phyloP scores from a whole-genome alignment of 1,140 invertebrate genomes.

The Drosophila kurseongensis region DNA sequence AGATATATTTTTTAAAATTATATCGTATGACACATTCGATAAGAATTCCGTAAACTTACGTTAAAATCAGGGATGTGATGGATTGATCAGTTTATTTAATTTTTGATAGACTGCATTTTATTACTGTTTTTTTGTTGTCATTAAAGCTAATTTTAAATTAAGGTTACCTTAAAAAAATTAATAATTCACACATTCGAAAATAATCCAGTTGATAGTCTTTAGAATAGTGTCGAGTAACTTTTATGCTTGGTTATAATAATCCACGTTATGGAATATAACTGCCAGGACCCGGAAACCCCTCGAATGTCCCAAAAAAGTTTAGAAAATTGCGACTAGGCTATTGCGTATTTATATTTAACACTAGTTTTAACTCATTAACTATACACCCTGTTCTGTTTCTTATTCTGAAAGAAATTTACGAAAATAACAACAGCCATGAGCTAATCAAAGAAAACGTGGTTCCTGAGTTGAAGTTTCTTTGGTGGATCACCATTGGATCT shows the following conservation, averaged over 20 bases:
- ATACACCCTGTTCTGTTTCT: conserved; percentile 10
- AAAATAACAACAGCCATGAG: conserved; percentile 10
- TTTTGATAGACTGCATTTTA: too few relatives aligned
- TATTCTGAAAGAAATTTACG: conserved; percentile 8
- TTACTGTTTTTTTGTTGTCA: too few relatives aligned
- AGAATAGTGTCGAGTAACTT: not conserved
- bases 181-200: not conserved
- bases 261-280: not conserved
- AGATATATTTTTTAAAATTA: too few relatives aligned
- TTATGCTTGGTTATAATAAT: not conserved
- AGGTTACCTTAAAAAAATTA: not conserved
- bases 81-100: too few relatives aligned
- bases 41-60: too few relatives aligned
- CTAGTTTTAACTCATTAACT: conserved; percentile 4
- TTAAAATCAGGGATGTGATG: too few relatives aligned
- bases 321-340: not conserved
- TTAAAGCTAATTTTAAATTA: not conserved
- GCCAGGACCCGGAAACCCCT: not conserved
- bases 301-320: conserved; percentile 3
- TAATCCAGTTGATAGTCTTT: not conserved
- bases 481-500: conserved; percentile 62
- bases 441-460: not conserved
- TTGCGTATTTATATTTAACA: conserved; percentile 3
- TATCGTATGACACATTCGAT: too few relatives aligned
- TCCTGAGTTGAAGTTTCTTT: not conserved